Conservation (phyloP, 2,113 vertebrate species). For the Rissa tridactyla region DNA sequence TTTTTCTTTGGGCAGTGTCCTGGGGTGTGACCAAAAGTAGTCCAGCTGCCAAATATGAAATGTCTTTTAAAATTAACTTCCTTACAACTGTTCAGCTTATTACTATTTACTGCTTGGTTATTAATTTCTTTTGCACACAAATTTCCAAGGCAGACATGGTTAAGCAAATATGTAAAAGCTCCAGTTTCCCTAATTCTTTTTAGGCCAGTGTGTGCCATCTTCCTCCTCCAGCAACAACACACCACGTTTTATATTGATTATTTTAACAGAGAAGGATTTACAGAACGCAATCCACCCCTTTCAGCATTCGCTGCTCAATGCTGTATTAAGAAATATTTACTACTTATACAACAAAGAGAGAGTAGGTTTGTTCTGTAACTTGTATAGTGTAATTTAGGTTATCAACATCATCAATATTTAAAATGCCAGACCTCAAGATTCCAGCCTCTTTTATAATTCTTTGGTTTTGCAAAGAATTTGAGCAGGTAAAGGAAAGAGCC, state of each 20-base stretch:
- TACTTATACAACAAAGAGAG: neutral
- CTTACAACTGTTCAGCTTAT: constrained; percentile 4
- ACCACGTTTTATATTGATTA: neutral
- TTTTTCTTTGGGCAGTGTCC: neutral
- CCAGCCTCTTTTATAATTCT: neutral
- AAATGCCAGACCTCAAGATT: neutral
- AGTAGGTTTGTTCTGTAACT: neutral
- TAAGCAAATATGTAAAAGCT: neutral
- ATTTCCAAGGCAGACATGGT: neutral
- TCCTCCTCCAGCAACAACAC: neutral
- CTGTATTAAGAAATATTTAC: neutral
- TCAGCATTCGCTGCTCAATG: neutral
- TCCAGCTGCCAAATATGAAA: constrained; percentile 9
- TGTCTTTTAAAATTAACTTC: neutral
- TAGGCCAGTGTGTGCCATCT: neutral
- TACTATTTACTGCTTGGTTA: neutral
- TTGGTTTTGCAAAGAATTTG: neutral
- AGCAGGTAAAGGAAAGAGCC: neutral
- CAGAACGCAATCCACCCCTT: neutral
- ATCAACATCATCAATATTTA: neutral
- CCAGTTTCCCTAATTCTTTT: neutral
- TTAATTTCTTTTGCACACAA: neutral
- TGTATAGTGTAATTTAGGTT: neutral
- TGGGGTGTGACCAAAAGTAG: constrained; percentile 1
- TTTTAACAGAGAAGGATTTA: constrained; percentile 24